Evolutionary conservation across 2,888 invertebrate genomes (phyloP), one percentile per base, ranked within the genome.

Genomic region (Notocelia uddmanniana): DNA sequence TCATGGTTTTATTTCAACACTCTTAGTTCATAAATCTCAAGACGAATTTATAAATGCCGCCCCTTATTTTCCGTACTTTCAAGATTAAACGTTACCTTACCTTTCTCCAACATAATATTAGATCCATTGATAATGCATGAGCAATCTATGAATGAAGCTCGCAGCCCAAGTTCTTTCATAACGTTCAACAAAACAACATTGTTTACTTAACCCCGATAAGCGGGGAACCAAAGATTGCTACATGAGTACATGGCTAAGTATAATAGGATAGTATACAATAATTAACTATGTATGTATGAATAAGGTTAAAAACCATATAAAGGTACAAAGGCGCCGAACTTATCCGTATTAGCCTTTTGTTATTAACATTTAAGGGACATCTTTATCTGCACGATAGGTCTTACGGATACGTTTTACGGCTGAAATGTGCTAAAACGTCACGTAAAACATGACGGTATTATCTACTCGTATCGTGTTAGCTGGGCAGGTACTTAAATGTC

Each of bases 71-170:
- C 18, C n/a, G 48, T 18, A 48, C 5, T 5, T 48, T 8, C 31
- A 31, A 31, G 31, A 18, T 18, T 10, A 19, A 19, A 52, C 21
- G 11, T 52, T 23, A 23, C 21, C 52, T 52, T 52, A 1, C 19
- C 11, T 52, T 52, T 21, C 11, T 21, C 26, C 3, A 55, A 26
- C 15, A 55, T 18, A 18, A 60, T 59, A 60, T 45, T 41, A 41
- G 26, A 10, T 60, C 19, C 41, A 45, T 60, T 26, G 45, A 48
- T 60, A 41, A 60, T 60, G 45, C 48, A 48, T 48, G 26, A 26
- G n/a, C 10, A 18, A 48, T 41, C 45, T 5, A 45, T 45, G 41
- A 45, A 26, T 45, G 59, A 15, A 15, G 58, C 3, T 21, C 26
- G 26, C 23, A 26, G 26, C 48, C 0, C 8, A 5, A 60, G 45